Conservation (phyloP, 1,140 invertebrate genomes). For the Cyphomyrmex costatus region DNA sequence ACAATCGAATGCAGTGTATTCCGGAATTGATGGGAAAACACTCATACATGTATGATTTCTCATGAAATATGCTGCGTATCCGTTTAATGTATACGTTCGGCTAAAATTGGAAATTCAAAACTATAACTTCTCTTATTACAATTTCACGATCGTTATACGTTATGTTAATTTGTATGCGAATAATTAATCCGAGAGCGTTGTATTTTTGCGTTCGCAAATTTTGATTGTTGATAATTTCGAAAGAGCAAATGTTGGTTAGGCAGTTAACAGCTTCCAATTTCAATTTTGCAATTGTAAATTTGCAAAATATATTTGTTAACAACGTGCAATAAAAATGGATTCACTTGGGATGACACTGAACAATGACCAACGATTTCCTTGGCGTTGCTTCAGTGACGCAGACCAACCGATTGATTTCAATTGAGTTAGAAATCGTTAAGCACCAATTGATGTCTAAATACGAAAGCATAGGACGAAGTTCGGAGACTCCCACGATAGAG, state of each 20-base stretch:
- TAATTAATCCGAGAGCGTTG: background rate
- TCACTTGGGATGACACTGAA: conserved; percentile 31
- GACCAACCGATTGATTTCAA: conserved; percentile 52
- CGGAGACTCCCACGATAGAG: background rate
- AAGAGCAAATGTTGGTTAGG: background rate
- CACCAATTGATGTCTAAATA: conserved; percentile 43
- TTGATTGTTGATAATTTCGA: background rate
- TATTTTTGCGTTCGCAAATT: background rate
- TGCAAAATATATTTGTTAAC: conserved; percentile 17
- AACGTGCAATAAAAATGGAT: conserved; percentile 33
- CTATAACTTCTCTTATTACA: conserved; percentile 7
- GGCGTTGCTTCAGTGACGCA: conserved; percentile 6
- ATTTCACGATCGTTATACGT: background rate
- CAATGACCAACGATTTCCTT: conserved; percentile 39
- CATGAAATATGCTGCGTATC: background rate
- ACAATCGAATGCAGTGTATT: background rate
- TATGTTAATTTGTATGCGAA: background rate
- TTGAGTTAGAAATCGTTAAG: conserved; percentile 40
- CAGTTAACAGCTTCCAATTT: background rate
- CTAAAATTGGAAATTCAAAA: background rate
- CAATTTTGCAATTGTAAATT: background rate
- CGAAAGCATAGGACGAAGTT: conserved; percentile 43
- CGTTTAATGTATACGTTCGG: background rate
- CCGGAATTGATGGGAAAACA: background rate
- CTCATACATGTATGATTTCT: background rate